Conservation (phyloP, 2,888 invertebrate species). For the Xestia sexstrigata region DNA sequence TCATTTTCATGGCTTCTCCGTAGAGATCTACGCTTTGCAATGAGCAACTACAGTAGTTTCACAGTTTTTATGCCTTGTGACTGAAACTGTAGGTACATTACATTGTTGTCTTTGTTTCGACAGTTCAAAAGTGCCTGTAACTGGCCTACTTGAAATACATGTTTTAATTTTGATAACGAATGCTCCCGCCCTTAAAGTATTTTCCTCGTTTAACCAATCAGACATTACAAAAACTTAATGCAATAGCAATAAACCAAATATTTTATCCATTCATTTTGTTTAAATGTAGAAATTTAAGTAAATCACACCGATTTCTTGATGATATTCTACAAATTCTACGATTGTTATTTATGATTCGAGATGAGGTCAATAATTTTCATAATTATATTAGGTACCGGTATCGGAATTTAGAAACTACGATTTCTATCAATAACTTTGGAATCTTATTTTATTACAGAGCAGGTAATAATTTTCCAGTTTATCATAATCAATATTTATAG, state of each 20-base stretch:
- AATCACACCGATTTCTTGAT: conserved; percentile 25
- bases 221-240: background rate
- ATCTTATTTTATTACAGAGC: background rate
- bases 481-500: background rate
- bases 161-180: no score
- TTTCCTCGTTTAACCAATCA: background rate
- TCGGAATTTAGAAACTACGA: conserved; percentile 7
- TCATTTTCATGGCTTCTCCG: background rate
- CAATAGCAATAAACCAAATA: background rate
- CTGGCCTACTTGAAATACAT: no score
- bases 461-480: background rate
- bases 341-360: conserved; percentile 10
- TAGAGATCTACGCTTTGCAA: no score
- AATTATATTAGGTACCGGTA: background rate
- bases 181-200: background rate
- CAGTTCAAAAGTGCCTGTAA: no score
- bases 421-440: background rate
- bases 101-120: no score
- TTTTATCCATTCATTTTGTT: background rate
- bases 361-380: conserved; percentile 21
- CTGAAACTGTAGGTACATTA: no score
- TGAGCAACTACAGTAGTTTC: no score
- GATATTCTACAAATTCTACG: conserved; percentile 15
- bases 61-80: no score
- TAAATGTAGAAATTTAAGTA: conserved; percentile 16